Evolutionary conservation across 2,888 invertebrate species (phyloP), one percentile per base, ranked within the genome.

Genomic region (Caenorhabditis panamensis): DNA sequence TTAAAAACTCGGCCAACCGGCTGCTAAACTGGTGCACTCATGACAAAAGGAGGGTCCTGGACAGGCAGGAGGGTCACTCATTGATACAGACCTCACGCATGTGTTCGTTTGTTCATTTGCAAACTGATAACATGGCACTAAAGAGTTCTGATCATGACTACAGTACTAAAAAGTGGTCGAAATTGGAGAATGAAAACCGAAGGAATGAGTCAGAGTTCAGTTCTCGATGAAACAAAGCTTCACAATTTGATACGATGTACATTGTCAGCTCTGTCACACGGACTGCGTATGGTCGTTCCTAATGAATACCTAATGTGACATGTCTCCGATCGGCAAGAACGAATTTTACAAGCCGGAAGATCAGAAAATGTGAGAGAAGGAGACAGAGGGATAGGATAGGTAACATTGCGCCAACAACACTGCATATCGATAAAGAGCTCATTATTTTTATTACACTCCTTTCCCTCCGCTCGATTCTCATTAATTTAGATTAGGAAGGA

Each of bases 291-390:
- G 64, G 64, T 73, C 66, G 54, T 59, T 54, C 44, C 54, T 63
- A 77, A 77, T 77, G 76, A 77, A 77, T 77, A 77, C 76, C 68
- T 62, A 77, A 68, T 77, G 76, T 77, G 76, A 68, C 76, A 77
- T 68, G 63, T 68, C 51, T 56, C 47, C 41, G 51, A 62, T 20
- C 31, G 26, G 22, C 28, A 59, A 64, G 56, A 6, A 24, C 49
- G 36, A 16, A 64, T 64, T 73, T 24, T 49, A 51, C 44, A 61
- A 67, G 67, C 59, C 41, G 49, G 44, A 36, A 59, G 58, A 54
- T 51, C 41, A 51, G n/a, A 67, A 20, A 31, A 28, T 16, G 26
- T 31, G 58, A 63, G 5, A 49, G 22, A 51, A 26, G 28, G 22
- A 16, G 26, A 26, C 20, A 28, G 18, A 53, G 20, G 9, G 18